Base-by-base conservation (phyloP, 2,113 vertebrate genomes). In the Dasyornis broadbenti region DNA sequence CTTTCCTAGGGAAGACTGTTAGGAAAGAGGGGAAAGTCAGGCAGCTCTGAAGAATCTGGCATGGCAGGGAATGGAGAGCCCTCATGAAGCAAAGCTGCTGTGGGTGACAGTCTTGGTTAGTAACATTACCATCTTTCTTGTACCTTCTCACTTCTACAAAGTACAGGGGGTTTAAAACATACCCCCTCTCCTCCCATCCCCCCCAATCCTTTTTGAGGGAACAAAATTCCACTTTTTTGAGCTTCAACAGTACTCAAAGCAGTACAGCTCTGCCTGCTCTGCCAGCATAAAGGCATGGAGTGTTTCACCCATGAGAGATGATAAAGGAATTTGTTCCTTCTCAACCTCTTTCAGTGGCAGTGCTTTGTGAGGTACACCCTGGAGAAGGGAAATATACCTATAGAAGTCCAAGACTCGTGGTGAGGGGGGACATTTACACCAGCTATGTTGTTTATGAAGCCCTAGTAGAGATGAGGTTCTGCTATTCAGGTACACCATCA, bases 181-280 rank as follows among this genome's bases (percentile, higher is more conserved):
- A 5, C 24, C 2, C 17, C n/a, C n/a, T n/a, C n/a, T n/a, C n/a
- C n/a, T n/a, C n/a, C n/a, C n/a, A n/a, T 28, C 40, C 3, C 4
- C 9, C 1, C 20, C 11, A 2, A 0, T 8, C 22, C 28, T 47
- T 56, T 37, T 78, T 22, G 3, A 6, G 17, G 35, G 15, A 28
- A 20, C 56, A 71, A 19, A 88, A 66, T 57, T 45, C 35, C 14
- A 42, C 11, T 13, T 49, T 87, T 81, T 5, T 56, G 12, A 47
- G 27, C 17, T 71, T 53, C 9, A 21, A 2, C 11, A 40, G 8
- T 30, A 53, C 31, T 42, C n/a, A 39, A 13, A 61, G 26, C 15
- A 63, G 15, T 8, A 4, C n/a, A 82, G n/a, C 52, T 64, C 6
- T 20, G 23, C 75, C 37, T 69, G 39, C 47, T 60, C 53, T 61